Percentiles rank a stretch among this genome's conserved stretches.
Conservation (phyloP, 2,113 vertebrate genomes). For the Micronycteris hirsuta region DNA sequence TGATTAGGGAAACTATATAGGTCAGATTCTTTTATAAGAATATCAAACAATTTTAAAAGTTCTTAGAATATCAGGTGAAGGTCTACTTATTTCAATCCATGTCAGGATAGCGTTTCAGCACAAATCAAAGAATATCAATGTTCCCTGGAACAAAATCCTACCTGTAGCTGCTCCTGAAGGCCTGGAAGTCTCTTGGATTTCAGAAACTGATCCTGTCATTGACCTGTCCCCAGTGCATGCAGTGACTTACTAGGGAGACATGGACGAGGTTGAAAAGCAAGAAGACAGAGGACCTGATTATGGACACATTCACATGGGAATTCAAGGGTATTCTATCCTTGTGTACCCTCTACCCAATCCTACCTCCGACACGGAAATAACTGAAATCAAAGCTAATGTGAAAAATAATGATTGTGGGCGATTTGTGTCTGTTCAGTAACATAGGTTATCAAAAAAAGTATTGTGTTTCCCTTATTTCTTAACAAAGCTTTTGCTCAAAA, state of each 20-base stretch:
- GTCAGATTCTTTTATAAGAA: neutral
- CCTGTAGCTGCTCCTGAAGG: constrained; percentile 19
- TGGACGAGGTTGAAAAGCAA: neutral
- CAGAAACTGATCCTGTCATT: constrained; percentile 61
- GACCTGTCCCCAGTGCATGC: constrained; percentile 33
- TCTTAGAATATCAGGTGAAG: neutral
- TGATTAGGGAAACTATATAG: neutral
- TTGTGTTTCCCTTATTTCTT: neutral
- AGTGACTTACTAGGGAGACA: constrained; percentile 53
- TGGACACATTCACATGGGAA: neutral
- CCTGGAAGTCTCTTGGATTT: constrained; percentile 15
- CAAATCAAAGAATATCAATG: constrained; percentile 18
- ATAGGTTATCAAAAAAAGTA: neutral
- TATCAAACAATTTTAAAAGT: neutral
- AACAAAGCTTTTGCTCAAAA: constrained; percentile 20
- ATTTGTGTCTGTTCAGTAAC: neutral
- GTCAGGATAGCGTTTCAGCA: neutral
- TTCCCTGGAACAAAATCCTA: constrained; percentile 8
- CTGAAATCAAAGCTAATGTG: neutral
- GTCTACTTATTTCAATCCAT: constrained; percentile 20
- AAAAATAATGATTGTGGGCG: neutral
- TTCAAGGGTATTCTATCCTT: neutral
- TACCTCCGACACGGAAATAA: neutral
- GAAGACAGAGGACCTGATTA: neutral
- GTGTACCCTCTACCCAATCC: neutral